Evolutionary conservation across 2,888 invertebrate genomes (phyloP).

Genomic region (Osedax fenrisi): DNA sequence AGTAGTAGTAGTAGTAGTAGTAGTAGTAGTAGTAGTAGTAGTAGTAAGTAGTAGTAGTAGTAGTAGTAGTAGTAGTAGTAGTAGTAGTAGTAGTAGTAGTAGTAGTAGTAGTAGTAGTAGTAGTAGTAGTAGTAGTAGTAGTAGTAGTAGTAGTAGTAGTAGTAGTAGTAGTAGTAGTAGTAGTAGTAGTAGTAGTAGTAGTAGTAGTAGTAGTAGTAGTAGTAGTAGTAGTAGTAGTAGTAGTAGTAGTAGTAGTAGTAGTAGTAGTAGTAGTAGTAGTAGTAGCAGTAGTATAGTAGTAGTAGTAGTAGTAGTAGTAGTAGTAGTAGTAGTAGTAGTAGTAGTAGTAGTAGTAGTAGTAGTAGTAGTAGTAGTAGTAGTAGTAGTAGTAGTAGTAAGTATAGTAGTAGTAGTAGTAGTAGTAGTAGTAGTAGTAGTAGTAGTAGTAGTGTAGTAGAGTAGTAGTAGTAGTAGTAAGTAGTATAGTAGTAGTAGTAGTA

Average conservation of each 20-base stretch:
- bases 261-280: neutral
- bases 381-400: too few species aligned
- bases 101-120: constrained; percentile 12
- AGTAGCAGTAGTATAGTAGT: neutral
- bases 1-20: constrained; percentile 21
- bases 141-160: neutral
- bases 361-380: neutral
- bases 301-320: neutral
- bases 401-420: too few species aligned
- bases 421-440: too few species aligned
- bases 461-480: too few species aligned
- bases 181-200: neutral
- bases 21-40: neutral
- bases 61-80: neutral
- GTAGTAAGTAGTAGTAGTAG: too few species aligned
- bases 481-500: too few species aligned
- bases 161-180: neutral
- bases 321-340: neutral
- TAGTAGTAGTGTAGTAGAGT: too few species aligned
- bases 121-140: constrained; percentile 15
- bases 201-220: neutral
- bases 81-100: constrained; percentile 13
- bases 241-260: neutral
- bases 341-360: neutral
- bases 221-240: neutral